Evolutionary conservation across 2,888 invertebrate genomes (phyloP), one percentile per base, ranked within the genome.

Genomic region (Pyralis farinalis): DNA sequence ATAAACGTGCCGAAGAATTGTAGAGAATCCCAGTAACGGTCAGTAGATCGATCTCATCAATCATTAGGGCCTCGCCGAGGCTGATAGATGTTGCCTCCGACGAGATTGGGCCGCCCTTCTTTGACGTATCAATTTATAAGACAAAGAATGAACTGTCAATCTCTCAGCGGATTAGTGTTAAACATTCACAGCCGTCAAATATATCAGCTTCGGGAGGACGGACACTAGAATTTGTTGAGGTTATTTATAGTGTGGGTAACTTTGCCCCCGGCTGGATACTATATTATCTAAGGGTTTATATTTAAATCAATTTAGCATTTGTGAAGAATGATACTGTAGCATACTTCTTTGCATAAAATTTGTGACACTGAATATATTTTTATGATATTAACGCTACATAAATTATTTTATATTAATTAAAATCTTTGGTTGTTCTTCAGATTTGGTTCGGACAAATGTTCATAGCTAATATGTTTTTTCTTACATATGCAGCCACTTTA

Each of bases 41-140:
- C 69, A 67, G 65, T 66, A 70, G 64, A 67, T 69, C 61, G 60
- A 57, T 53, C 64, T 65, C 81, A 82, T 84, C 82, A 81, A 84
- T 85, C 84, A 85, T 84, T 77, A 76, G 72, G 27, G 12, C 12
- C 31, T 31, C 31, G 59, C 59, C 57, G 57, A 60, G 59, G 55
- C 63, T 82, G 83, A 81, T 80, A 70, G 75, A 79, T 78, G 77
- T 73, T 61, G 66, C 66, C 63, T 38, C 60, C 62, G 57, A 51
- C 66, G 76, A 80, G 84, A 84, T 85, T 82, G 75, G 68, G 63
- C 57, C 47, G 51, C 66, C 69, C 59, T 62, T 63, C 10, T 73
- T 63, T 69, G 82, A 82, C 84, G 76, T 78, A 84, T 82, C 85
- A 84, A 86, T 86, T 84, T 86, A 84, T 86, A 83, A 82, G 80